Conservation (phyloP, 1,140 invertebrate species). For the Arion vulgaris region DNA sequence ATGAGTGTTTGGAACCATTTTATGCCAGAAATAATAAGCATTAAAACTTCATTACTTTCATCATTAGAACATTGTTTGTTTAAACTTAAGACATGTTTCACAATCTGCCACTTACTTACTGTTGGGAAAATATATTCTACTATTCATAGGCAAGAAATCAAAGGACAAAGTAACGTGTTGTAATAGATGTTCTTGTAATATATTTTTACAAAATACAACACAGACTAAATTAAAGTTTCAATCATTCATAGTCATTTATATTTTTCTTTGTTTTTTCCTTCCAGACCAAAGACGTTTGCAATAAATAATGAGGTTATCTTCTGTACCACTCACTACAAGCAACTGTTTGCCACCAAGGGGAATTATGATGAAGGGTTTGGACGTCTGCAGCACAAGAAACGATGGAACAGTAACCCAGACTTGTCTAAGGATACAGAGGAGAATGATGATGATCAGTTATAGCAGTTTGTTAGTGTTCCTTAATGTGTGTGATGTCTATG, state of each 20-base stretch:
- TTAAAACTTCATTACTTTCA: no score
- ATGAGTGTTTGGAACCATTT: no score
- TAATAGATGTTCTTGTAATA: no score
- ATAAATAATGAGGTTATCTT: conserved; percentile 83
- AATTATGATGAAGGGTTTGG: conserved; percentile 88
- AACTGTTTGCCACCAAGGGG: conserved; percentile 86
- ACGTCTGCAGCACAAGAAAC: conserved; percentile 73
- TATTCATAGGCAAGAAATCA: no score
- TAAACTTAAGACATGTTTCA: no score
- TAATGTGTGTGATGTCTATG: not conserved
- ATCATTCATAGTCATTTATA: not conserved
- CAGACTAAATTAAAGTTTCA: no score
- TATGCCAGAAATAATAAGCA: no score
- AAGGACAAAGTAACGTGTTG: no score
- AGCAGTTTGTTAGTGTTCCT: not conserved
- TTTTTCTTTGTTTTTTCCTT: conserved; percentile 35
- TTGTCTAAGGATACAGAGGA: conserved; percentile 27
- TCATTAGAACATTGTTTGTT: no score
- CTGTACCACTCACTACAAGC: conserved; percentile 86
- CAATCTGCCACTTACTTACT: no score
- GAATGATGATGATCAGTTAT: not conserved
- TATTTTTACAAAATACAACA: no score
- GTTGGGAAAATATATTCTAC: no score
- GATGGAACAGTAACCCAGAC: conserved; percentile 66
- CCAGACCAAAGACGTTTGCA: conserved; percentile 84